These are phyloP conservation scores for Ancistrus triradiatus DNA, from an alignment of 2,113 vertebrate species.

Conservation along the genomic window DNA sequence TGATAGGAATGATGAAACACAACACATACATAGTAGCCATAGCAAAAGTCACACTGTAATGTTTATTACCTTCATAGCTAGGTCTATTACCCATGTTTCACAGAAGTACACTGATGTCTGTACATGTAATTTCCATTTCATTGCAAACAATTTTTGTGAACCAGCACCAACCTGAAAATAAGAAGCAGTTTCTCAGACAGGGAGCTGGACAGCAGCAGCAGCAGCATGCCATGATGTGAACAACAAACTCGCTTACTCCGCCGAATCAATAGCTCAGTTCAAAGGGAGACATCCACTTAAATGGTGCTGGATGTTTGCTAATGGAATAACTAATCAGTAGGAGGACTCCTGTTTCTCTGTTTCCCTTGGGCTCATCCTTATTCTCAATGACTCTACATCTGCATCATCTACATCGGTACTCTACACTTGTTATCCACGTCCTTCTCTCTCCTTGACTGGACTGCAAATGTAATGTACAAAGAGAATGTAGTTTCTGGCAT, in stretches of 20 bases:
- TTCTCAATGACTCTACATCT: slow-evolving; percentile 42
- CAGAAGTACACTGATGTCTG: slow-evolving; percentile 47
- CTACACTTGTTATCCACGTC: slow-evolving; percentile 5
- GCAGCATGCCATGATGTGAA: slow-evolving; percentile 66
- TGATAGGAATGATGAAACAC: background rate
- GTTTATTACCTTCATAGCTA: slow-evolving; percentile 68
- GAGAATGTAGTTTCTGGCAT: slow-evolving; percentile 59
- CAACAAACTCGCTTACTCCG: slow-evolving; percentile 39
- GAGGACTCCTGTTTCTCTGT: slow-evolving; percentile 22
- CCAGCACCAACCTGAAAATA: slow-evolving; percentile 73
- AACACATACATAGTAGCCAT: slow-evolving; percentile 23
- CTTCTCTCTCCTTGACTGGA: slow-evolving; percentile 48
- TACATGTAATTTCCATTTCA: slow-evolving; percentile 54
- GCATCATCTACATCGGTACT: background rate
- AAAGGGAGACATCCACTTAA: slow-evolving; percentile 15
- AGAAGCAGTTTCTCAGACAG: slow-evolving; percentile 71
- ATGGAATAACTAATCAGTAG: slow-evolving; percentile 9
- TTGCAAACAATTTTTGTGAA: slow-evolving; percentile 48
- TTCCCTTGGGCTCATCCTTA: slow-evolving; percentile 35
- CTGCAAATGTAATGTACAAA: slow-evolving; percentile 61
- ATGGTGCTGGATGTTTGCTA: background rate
- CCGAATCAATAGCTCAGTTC: background rate
- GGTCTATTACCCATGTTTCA: slow-evolving; percentile 67
- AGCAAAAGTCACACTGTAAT: background rate
- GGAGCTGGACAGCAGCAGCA: slow-evolving; percentile 64